Evolutionary conservation across 1,140 invertebrate species (phyloP).

Genomic region (Ceratina japonica): DNA sequence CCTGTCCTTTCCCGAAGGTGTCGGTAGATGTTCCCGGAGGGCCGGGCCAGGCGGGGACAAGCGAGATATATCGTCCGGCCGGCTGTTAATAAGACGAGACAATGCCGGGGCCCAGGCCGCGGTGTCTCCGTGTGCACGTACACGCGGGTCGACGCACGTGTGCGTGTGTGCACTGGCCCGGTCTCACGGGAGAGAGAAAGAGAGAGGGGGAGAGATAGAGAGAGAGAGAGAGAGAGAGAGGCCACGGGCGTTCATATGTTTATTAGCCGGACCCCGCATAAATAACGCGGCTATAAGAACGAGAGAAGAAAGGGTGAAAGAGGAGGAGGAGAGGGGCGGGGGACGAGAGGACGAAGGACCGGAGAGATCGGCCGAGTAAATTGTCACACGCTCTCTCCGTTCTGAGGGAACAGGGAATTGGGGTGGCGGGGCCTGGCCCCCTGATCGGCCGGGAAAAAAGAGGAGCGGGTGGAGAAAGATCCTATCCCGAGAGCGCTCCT

Average conservation of each 20-base stretch:
- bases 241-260: constrained; percentile 77
- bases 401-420: constrained; percentile 70
- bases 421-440: constrained; percentile 53
- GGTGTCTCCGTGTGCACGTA: constrained; percentile 4
- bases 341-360: constrained; percentile 21
- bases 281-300: constrained; percentile 78
- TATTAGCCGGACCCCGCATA: constrained; percentile 79
- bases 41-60: constrained; percentile 50
- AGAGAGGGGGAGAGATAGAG: constrained; percentile 35
- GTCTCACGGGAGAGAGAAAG: constrained; percentile 38
- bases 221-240: constrained; percentile 15
- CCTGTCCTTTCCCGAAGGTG: constrained; percentile 60
- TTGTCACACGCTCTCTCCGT: constrained; percentile 78
- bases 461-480: constrained; percentile 72
- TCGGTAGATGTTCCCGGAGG: constrained; percentile 54
- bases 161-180: constrained; percentile 42
- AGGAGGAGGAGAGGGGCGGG: neutral
- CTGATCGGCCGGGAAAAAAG: constrained; percentile 46
- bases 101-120: constrained; percentile 66
- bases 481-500: constrained; percentile 66
- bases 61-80: constrained; percentile 72
- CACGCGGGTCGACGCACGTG: constrained; percentile 4
- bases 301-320: constrained; percentile 54
- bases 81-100: constrained; percentile 77
- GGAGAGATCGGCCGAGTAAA: constrained; percentile 77